Percentiles rank a stretch among this genome's conserved stretches.
These are phyloP conservation scores for Oncorhynchus clarkii DNA, from an alignment of 2,113 vertebrate genomes.

Conservation along the genomic window DNA sequence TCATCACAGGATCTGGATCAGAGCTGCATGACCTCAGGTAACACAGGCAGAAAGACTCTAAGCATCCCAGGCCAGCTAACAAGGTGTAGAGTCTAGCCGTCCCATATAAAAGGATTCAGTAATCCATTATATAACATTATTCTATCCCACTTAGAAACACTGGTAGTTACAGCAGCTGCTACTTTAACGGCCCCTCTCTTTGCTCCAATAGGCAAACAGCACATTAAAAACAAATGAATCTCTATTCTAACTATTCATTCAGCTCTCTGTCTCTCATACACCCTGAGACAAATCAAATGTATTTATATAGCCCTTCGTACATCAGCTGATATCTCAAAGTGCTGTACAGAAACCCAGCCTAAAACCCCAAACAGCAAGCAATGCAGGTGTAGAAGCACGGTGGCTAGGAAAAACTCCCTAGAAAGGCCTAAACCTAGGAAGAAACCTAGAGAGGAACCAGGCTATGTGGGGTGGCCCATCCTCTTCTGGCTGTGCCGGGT, in stretches of 20 bases:
- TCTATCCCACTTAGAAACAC: background rate
- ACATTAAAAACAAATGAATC: background rate
- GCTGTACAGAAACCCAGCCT: no score
- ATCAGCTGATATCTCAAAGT: no score
- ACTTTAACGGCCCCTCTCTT: conserved; percentile 32
- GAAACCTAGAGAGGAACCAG: no score
- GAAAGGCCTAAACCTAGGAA: no score
- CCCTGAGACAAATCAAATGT: background rate
- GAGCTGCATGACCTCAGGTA: conserved; percentile 95
- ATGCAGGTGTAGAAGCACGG: no score
- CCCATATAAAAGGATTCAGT: background rate
- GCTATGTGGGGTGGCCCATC: no score
- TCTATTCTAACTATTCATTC: background rate
- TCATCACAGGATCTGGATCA: conserved; percentile 93
- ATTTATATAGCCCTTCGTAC: no score
- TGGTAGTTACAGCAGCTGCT: conserved; percentile 40
- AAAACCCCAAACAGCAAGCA: no score
- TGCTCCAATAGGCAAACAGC: conserved; percentile 48
- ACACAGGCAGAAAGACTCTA: conserved; percentile 6
- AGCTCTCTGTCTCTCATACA: background rate
- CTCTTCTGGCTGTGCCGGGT: no score
- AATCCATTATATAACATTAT: conserved; percentile 6
- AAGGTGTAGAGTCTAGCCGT: background rate
- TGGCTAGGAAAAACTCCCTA: no score
- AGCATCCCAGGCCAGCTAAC: background rate